phyloP scores from a whole-genome alignment of 2,113 vertebrate species.

The Cygnus buccinator region DNA sequence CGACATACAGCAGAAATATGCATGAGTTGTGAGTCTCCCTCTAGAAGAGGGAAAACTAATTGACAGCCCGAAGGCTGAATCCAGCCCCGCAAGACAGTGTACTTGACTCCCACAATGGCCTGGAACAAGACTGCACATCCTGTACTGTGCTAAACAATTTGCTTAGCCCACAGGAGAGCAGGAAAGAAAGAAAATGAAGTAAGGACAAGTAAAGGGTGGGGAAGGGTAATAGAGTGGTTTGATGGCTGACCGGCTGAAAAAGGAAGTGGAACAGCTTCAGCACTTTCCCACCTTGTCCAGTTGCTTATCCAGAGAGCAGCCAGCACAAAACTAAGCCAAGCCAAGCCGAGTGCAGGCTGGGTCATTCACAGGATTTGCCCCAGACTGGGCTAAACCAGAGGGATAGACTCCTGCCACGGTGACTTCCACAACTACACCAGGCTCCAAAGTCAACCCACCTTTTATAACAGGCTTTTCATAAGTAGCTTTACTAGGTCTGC shows the following conservation, averaged over 20 bases:
- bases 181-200: not conserved
- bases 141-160: not conserved
- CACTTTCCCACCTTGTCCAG: not conserved
- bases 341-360: not conserved
- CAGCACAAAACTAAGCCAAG: not conserved
- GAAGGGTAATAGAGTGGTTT: not conserved
- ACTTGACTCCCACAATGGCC: not conserved
- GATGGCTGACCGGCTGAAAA: not conserved
- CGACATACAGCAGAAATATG: slow-evolving; percentile 36
- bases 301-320: not conserved
- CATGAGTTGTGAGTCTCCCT: not conserved
- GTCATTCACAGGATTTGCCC: not conserved
- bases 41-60: slow-evolving; percentile 13
- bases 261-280: not conserved
- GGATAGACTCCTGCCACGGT: not conserved
- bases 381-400: not conserved
- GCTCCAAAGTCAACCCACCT: accelerated
- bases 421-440: accelerated
- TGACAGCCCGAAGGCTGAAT: slow-evolving; percentile 25
- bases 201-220: not conserved
- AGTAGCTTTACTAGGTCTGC: not conserved
- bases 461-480: not conserved
- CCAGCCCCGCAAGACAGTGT: not conserved
- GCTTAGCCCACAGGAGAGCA: not conserved
- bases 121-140: not conserved